Percentiles rank a stretch among this genome's conserved stretches.
Evolutionary conservation across 2,888 invertebrate species (phyloP).

Genomic region (Cabera pusaria): DNA sequence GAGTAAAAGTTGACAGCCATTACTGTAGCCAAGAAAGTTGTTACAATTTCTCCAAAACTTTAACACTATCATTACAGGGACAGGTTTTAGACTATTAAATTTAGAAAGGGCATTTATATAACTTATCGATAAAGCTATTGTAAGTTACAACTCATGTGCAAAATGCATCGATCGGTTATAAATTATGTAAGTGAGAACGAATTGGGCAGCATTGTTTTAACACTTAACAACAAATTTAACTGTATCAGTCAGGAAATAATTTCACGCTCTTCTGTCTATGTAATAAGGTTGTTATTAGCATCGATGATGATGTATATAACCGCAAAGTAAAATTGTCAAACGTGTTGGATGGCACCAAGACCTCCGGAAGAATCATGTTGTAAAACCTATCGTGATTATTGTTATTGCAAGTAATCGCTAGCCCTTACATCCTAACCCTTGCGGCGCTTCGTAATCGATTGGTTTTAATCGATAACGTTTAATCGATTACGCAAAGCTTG

Average conservation of each 20-base stretch:
- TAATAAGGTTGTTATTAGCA: not conserved
- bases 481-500: constrained; percentile 23
- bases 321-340: not conserved
- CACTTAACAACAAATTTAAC: not conserved
- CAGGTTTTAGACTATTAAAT: constrained; percentile 17
- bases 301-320: not conserved
- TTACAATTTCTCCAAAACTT: constrained; percentile 20
- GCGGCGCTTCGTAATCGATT: constrained; percentile 36
- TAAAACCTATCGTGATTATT: constrained; percentile 37
- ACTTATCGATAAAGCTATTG: constrained; percentile 9
- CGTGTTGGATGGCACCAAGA: constrained; percentile 14
- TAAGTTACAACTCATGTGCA: constrained; percentile 6
- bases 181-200: constrained; percentile 18
- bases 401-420: constrained; percentile 39
- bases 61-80: constrained; percentile 18
- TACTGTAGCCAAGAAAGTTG: constrained; percentile 15
- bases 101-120: constrained; percentile 19
- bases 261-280: too few relatives aligned
- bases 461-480: constrained; percentile 34
- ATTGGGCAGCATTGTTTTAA: constrained; percentile 6
- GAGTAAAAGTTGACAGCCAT: constrained; percentile 18
- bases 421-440: constrained; percentile 39
- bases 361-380: constrained; percentile 32
- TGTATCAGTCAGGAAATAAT: too few relatives aligned
- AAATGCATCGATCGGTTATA: constrained; percentile 12